Evolutionary conservation across 2,797 vertebrate species (phyloP).

Genomic region (Echiichthys vipera): DNA sequence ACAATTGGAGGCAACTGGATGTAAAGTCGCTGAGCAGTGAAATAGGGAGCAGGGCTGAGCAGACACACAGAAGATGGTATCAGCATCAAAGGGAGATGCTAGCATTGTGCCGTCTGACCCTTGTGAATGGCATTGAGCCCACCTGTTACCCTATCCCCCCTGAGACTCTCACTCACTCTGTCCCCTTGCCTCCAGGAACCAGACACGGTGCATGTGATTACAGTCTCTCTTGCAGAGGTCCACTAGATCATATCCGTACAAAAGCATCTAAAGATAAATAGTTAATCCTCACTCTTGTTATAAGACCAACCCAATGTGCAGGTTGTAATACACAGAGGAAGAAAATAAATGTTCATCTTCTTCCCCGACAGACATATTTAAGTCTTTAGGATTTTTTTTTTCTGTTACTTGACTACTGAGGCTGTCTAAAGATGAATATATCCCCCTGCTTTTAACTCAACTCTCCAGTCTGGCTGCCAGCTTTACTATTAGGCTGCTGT

Average conservation of each 20-base stretch:
- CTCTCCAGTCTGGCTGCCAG: slow-evolving; percentile 40
- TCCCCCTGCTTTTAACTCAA: slow-evolving; percentile 33
- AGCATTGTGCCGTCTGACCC: slow-evolving; percentile 74
- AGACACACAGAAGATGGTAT: slow-evolving; percentile 78
- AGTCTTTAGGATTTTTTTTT: slow-evolving; percentile 5
- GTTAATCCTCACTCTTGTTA: slow-evolving; percentile 23
- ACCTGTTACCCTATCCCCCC: slow-evolving; percentile 80
- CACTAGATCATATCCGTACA: slow-evolving; percentile 30
- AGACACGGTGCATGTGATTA: slow-evolving; percentile 62
- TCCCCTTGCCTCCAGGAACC: slow-evolving; percentile 65
- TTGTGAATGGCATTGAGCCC: slow-evolving; percentile 71
- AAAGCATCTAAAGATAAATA: slow-evolving; percentile 35
- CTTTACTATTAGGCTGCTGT: slow-evolving; percentile 56
- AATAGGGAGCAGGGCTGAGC: slow-evolving; percentile 76
- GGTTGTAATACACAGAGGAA: slow-evolving; percentile 31
- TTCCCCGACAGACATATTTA: slow-evolving; percentile 16
- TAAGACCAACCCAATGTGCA: slow-evolving; percentile 17
- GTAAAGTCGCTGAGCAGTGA: slow-evolving; percentile 83
- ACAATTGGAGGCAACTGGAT: slow-evolving; percentile 75
- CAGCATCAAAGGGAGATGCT: slow-evolving; percentile 77
- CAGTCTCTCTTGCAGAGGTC: slow-evolving; percentile 35
- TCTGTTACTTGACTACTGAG: slow-evolving; percentile 12
- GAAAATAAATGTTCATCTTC: slow-evolving; percentile 16
- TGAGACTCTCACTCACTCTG: slow-evolving; percentile 64
- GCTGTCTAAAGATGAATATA: slow-evolving; percentile 14